Evolutionary conservation across 2,888 invertebrate species (phyloP).

Genomic region (Pinctada fucata): DNA sequence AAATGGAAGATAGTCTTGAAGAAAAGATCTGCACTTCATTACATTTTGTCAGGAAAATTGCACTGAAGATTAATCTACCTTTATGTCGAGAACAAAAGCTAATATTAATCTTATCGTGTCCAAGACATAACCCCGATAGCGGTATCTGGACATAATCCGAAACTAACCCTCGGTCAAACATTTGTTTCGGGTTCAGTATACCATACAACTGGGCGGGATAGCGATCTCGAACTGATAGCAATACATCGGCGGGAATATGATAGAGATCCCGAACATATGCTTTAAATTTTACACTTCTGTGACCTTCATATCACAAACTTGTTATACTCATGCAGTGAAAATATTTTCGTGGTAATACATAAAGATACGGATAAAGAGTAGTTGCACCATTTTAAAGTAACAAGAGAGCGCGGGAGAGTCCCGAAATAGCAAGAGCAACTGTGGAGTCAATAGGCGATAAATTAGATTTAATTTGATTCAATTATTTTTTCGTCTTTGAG

Average conservation of each 20-base stretch:
- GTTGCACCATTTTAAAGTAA: not conserved
- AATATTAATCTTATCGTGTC: constrained; percentile 16
- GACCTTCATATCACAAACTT: constrained; percentile 19
- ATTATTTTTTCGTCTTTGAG: too few relatives aligned
- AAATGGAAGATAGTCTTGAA: constrained; percentile 2
- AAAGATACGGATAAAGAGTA: not conserved
- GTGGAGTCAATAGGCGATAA: too few relatives aligned
- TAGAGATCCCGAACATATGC: constrained; percentile 24
- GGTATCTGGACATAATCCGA: constrained; percentile 24
- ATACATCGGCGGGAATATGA: not conserved
- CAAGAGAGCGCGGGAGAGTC: too few relatives aligned
- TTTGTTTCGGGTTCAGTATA: constrained; percentile 1
- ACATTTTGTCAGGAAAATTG: not conserved
- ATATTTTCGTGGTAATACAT: constrained; percentile 21
- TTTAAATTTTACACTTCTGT: constrained; percentile 13
- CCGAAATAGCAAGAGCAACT: too few relatives aligned
- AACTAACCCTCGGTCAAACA: constrained; percentile 11
- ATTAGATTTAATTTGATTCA: too few relatives aligned
- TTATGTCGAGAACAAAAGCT: not conserved
- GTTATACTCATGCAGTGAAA: constrained; percentile 21
- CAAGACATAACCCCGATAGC: not conserved
- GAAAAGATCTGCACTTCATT: constrained; percentile 1
- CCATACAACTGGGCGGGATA: constrained; percentile 25
- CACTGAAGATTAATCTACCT: not conserved
- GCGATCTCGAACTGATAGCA: constrained; percentile 22